Evolutionary conservation across 2,888 invertebrate species (phyloP).

Genomic region (Xanthia togata): DNA sequence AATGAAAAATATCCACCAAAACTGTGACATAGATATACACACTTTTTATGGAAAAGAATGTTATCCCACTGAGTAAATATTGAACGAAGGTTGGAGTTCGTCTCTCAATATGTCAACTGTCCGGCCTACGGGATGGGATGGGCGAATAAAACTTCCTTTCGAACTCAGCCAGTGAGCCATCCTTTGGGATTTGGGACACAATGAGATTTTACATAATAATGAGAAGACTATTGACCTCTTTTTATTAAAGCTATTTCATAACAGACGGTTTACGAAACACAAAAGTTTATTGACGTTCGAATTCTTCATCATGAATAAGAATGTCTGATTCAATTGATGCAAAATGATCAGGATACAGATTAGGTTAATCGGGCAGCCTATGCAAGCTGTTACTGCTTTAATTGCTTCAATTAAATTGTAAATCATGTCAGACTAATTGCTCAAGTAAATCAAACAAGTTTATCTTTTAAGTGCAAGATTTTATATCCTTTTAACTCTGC

Average conservation of each 20-base stretch:
- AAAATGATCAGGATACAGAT: slow-evolving; percentile 26
- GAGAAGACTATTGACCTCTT: slow-evolving; percentile 73
- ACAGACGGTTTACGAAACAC: slow-evolving; percentile 41
- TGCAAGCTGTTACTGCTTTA: slow-evolving; percentile 17
- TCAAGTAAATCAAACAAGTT: slow-evolving; percentile 41
- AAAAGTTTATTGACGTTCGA: slow-evolving; percentile 38
- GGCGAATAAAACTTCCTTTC: slow-evolving; percentile 76
- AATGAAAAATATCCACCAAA: slow-evolving; percentile 62
- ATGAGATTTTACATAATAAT: slow-evolving; percentile 85
- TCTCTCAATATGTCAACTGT: slow-evolving; percentile 84
- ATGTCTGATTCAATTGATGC: slow-evolving; percentile 27
- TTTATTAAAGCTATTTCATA: slow-evolving; percentile 63
- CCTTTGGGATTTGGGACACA: slow-evolving; percentile 79
- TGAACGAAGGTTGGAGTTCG: slow-evolving; percentile 80
- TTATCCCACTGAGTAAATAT: slow-evolving; percentile 78
- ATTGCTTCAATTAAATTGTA: slow-evolving; percentile 47
- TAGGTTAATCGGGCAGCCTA: slow-evolving; percentile 22
- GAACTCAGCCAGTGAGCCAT: slow-evolving; percentile 73
- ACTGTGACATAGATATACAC: slow-evolving; percentile 63
- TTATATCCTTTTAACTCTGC: slow-evolving; percentile 11
- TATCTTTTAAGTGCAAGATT: slow-evolving; percentile 1
- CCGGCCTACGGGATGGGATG: slow-evolving; percentile 69
- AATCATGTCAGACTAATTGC: slow-evolving; percentile 37
- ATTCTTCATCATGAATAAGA: slow-evolving; percentile 42
- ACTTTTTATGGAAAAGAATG: slow-evolving; percentile 43